Base-by-base conservation (phyloP, 2,113 vertebrate species). In the Hyaena hyaena region DNA sequence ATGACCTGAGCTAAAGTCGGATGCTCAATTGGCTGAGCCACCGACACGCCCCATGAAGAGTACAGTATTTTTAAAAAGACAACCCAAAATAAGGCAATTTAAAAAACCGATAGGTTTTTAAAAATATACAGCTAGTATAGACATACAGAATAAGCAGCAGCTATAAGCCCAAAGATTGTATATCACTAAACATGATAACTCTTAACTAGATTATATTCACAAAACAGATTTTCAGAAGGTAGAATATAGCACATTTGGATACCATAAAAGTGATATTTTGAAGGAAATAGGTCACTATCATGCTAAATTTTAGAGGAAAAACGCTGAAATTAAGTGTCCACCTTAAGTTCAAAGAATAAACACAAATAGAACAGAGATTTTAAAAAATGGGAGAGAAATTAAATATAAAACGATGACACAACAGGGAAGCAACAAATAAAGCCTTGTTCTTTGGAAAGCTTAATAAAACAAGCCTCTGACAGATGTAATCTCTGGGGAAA, bases 91-190 rank as follows among this genome's bases (percentile, higher is more conserved):
- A 86, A 86, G n/a, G 28, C 9, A 86, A 33, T 66, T 71, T 48
- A 23, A 66, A 53, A 94, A 94, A 5, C 17, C 61, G 14, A n/a
- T 10, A 63, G 71, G 4, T 71, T 58, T 24, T 26, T 28, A 82
- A 94, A 83, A 81, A 81, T 73, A 43, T 50, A 50, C 4, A 31
- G 77, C 79, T 26, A 73, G 31, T 35, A 91, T 3, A 93, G 86
- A 91, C 45, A 43, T 43, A 87, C 10, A 93, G 86, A 88, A 55
- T 84, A 93, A 90, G 81, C 93, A 35, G 66, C 28, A 95, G 10
- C 58, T 53, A 93, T 76, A 82, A 95, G 63, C 66, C 61, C 50
- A 86, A 69, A 76, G 48, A 76, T 7, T 48, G 39, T 28, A 33
- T 24, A 61, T 80, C 66, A 93, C 71, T 87, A 83, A 79, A 88